A percentile compares a stretch with the other conserved stretches of the same genome.
Conservation (phyloP, 2,888 invertebrate species). For the Boloria selene region DNA sequence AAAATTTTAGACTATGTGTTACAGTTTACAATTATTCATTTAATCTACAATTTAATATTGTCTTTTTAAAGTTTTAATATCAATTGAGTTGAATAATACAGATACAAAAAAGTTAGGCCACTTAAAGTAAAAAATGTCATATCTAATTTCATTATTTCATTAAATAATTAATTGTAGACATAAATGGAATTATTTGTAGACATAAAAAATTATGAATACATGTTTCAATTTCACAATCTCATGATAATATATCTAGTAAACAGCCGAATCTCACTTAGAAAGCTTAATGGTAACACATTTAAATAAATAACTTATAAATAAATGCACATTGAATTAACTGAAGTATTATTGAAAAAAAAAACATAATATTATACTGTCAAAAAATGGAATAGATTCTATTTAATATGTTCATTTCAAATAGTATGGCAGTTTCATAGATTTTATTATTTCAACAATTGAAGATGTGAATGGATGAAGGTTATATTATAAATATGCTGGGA, state of each 20-base stretch:
- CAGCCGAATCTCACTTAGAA: constrained; percentile 40
- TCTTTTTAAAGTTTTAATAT: not conserved
- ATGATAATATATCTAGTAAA: constrained; percentile 21
- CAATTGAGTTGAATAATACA: too few relatives aligned
- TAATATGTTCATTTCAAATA: too few relatives aligned
- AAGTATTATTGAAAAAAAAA: not conserved
- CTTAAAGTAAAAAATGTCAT: not conserved
- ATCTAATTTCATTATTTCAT: not conserved
- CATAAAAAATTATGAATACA: constrained; percentile 1
- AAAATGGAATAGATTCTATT: not conserved
- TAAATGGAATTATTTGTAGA: too few relatives aligned
- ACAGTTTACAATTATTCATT: not conserved
- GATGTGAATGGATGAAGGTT: too few relatives aligned
- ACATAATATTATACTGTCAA: not conserved
- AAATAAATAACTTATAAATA: constrained; percentile 33
- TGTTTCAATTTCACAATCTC: constrained; percentile 6
- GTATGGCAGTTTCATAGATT: too few relatives aligned
- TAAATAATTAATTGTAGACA: constrained; percentile 10
- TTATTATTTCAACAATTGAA: too few relatives aligned
- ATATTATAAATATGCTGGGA: too few relatives aligned
- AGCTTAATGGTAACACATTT: constrained; percentile 33
- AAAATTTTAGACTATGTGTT: not conserved
- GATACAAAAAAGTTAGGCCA: constrained; percentile 9
- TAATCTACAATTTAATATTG: not conserved
- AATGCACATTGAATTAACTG: not conserved